These are phyloP conservation scores for Malurus alboscapulatus DNA, from an alignment of 2,113 vertebrate species.

Conservation along the genomic window DNA sequence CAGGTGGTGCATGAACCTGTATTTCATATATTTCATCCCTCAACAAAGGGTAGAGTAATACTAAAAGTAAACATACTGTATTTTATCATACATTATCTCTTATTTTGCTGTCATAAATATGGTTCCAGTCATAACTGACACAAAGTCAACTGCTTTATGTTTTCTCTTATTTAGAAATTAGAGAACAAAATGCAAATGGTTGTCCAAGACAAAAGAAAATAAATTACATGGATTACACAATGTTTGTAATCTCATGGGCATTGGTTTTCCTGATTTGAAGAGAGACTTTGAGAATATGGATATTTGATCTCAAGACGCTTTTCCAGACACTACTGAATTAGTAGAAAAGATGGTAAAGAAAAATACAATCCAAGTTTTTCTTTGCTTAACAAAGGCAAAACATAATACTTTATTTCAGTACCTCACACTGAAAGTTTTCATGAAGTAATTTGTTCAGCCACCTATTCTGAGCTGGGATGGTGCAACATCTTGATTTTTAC, in stretches of 20 bases:
- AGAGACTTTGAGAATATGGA: background rate
- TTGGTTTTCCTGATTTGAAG: background rate
- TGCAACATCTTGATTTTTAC: background rate
- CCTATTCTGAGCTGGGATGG: background rate
- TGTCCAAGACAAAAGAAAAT: background rate
- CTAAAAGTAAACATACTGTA: background rate
- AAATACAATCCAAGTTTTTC: background rate
- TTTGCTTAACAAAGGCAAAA: background rate
- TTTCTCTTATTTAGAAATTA: background rate
- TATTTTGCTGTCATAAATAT: background rate
- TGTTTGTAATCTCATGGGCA: background rate
- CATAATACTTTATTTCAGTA: background rate
- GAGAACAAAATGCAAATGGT: background rate
- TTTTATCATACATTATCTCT: background rate
- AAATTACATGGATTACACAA: background rate
- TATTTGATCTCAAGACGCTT: background rate
- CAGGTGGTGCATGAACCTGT: background rate
- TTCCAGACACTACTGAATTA: background rate
- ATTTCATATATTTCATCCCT: background rate
- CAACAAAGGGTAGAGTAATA: background rate
- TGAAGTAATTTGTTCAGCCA: background rate
- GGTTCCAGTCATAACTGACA: background rate
- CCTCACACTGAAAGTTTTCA: background rate
- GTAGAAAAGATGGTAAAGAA: background rate
- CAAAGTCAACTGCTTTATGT: background rate